A percentile compares a stretch with the other conserved stretches of the same genome.
phyloP scores from a whole-genome alignment of 2,113 vertebrate genomes.

The Phainopepla nitens region DNA sequence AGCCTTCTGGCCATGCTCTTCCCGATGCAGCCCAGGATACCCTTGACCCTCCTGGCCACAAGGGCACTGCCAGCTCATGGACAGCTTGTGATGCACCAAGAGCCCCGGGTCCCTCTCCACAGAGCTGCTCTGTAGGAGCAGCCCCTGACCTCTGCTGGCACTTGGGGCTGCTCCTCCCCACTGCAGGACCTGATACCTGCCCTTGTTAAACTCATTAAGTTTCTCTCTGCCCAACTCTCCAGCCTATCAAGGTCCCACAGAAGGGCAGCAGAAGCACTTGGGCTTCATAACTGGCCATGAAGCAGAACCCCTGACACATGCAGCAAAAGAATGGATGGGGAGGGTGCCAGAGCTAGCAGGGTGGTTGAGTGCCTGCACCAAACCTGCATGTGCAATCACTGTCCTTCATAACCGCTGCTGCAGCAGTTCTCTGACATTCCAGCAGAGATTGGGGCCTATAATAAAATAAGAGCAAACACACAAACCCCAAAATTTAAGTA shows the following conservation, averaged over 20 bases:
- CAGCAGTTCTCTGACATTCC: constrained; percentile 21
- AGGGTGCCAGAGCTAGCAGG: neutral
- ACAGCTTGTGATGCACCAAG: neutral
- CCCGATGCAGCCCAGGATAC: neutral
- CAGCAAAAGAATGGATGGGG: neutral
- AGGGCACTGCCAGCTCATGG: neutral
- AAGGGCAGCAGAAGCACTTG: neutral
- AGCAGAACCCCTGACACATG: neutral
- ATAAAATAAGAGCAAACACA: constrained; percentile 45
- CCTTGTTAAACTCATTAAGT: too few relatives aligned
- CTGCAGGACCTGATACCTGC: neutral
- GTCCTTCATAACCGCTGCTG: constrained; percentile 34
- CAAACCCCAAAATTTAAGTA: neutral
- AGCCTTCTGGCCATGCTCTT: neutral
- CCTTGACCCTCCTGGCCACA: neutral
- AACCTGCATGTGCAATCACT: neutral
- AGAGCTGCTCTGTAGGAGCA: neutral
- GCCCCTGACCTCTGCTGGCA: neutral
- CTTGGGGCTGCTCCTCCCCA: neutral
- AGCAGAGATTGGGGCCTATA: neutral
- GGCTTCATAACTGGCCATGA: neutral
- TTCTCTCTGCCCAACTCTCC: neutral
- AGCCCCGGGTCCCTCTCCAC: neutral
- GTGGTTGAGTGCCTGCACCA: neutral
- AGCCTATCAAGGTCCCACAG: neutral